phyloP scores from a whole-genome alignment of 2,113 vertebrate species.

The Tauraco erythrolophus region DNA sequence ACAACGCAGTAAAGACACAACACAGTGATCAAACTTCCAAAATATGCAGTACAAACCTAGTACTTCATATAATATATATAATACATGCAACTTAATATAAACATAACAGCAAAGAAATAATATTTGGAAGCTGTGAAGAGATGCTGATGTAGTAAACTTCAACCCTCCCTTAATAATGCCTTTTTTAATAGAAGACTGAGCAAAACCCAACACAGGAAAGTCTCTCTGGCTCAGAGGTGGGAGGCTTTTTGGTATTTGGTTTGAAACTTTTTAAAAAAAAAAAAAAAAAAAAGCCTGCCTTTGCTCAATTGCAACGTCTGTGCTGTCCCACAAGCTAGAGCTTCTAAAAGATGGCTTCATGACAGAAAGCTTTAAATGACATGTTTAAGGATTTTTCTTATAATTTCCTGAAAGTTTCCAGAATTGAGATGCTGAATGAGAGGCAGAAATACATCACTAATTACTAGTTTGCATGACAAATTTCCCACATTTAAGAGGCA shows the following conservation, averaged over 20 bases:
- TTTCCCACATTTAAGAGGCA: neutral
- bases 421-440: neutral
- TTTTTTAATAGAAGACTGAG: neutral
- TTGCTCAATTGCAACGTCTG: neutral
- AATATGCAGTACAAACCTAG: neutral
- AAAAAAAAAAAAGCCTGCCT: neutral
- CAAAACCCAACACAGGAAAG: neutral
- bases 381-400: neutral
- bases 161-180: neutral
- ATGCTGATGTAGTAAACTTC: neutral
- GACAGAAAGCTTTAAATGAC: neutral
- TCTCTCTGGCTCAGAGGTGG: neutral
- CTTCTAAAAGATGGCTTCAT: neutral
- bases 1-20: neutral
- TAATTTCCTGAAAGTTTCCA: neutral
- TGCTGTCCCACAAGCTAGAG: neutral
- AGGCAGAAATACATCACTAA: neutral
- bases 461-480: neutral
- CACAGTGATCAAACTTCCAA: neutral
- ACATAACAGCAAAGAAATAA: neutral
- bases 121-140: neutral
- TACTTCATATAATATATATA: neutral
- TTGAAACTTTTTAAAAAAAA: neutral
- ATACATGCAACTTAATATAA: neutral
- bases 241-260: neutral